These are phyloP conservation scores for Lacerta agilis DNA, from an alignment of 2,797 vertebrate species.

Conservation along the genomic window DNA sequence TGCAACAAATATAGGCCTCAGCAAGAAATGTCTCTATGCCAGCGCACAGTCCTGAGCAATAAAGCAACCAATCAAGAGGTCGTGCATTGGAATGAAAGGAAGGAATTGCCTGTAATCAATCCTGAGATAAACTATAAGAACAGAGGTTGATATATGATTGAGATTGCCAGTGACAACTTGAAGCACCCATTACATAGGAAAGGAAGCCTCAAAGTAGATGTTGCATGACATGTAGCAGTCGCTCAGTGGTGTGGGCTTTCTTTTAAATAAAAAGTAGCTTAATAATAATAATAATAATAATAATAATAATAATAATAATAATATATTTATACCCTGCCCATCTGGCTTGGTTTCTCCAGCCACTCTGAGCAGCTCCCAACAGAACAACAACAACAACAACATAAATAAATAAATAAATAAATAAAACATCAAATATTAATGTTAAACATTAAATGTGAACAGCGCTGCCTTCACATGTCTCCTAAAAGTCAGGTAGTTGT, in stretches of 20 bases:
- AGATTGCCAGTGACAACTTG: constrained; percentile 19
- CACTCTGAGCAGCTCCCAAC: no score
- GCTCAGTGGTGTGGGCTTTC: not conserved
- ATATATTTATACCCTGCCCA: no score
- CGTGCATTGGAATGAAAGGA: constrained; percentile 60
- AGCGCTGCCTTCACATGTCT: no score
- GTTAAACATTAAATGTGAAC: no score
- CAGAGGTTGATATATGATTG: constrained; percentile 41
- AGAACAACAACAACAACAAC: no score
- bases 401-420: no score
- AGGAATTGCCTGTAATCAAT: constrained; percentile 68
- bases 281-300: no score
- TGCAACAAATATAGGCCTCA: constrained; percentile 6
- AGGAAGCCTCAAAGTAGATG: not conserved
- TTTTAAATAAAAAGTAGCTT: not conserved
- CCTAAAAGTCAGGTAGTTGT: no score
- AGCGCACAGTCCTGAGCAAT: not conserved
- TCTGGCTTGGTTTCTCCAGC: no score
- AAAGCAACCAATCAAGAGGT: constrained; percentile 50
- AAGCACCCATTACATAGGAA: constrained; percentile 13
- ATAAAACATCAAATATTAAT: no score
- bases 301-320: no score
- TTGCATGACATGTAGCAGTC: not conserved
- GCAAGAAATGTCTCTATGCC: constrained; percentile 41
- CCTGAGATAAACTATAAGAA: constrained; percentile 63